Percentiles rank a stretch among this genome's conserved stretches.
phyloP scores from a whole-genome alignment of 2,888 invertebrate genomes.

The Teleogryllus oceanicus region DNA sequence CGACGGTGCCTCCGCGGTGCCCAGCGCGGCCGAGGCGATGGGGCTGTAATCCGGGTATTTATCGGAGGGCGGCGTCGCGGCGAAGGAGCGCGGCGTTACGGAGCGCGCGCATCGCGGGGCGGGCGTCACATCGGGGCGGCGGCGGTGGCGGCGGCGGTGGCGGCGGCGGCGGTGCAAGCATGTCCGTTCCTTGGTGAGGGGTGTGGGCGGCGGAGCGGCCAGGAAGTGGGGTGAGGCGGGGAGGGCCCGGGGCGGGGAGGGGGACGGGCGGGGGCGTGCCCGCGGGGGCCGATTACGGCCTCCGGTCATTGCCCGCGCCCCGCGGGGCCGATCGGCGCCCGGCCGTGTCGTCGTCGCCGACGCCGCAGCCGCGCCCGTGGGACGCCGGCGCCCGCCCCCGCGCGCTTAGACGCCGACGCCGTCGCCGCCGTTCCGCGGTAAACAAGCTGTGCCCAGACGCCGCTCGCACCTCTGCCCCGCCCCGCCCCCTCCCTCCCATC shows the following conservation, averaged over 20 bases:
- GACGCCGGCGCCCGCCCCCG: background rate
- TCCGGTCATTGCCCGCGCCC: slow-evolving; percentile 18
- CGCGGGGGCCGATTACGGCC: slow-evolving; percentile 18
- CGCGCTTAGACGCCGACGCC: background rate
- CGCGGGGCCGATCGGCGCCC: slow-evolving; percentile 1
- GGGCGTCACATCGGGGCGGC: too few species aligned
- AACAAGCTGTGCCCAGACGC: background rate
- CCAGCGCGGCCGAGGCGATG: too few species aligned
- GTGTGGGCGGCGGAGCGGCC: background rate
- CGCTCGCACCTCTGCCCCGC: too few species aligned
- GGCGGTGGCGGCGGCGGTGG: too few species aligned
- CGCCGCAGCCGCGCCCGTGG: background rate
- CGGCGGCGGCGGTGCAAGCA: too few species aligned
- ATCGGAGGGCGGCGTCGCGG: too few species aligned
- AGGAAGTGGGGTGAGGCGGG: background rate
- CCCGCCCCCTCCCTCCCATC: too few species aligned
- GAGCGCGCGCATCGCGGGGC: too few species aligned
- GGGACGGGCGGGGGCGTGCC: background rate
- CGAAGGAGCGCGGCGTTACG: too few species aligned
- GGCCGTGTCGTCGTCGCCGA: slow-evolving; percentile 7
- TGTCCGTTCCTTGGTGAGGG: background rate
- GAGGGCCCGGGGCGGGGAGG: background rate
- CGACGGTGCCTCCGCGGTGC: too few species aligned
- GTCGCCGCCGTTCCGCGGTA: background rate
- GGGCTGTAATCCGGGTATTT: too few species aligned